Conservation (phyloP, 1,140 invertebrate species). For the Ceratina australensis region DNA sequence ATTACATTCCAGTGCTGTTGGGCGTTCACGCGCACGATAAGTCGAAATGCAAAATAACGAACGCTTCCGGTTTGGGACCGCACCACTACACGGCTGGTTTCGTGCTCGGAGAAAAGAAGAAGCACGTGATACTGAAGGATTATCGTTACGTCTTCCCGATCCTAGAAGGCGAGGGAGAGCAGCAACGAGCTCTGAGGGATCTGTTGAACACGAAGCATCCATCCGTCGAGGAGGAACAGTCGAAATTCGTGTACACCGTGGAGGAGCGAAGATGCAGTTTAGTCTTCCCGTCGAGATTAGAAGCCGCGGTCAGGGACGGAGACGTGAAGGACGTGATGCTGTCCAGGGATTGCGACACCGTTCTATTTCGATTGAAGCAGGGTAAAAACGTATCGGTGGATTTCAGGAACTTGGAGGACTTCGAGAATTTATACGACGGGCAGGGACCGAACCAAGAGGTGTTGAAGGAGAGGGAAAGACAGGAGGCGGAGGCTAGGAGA, state of each 20-base stretch:
- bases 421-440: conserved; percentile 83
- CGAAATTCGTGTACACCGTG: conserved; percentile 87
- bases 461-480: conserved; percentile 82
- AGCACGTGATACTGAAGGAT: conserved; percentile 84
- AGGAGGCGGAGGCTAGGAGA: conserved; percentile 80
- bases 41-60: conserved; percentile 84
- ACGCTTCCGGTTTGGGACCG: conserved; percentile 80
- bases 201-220: conserved; percentile 83
- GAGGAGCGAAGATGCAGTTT: conserved; percentile 86
- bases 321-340: conserved; percentile 88
- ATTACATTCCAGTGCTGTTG: conserved; percentile 88
- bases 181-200: conserved; percentile 82
- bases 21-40: conserved; percentile 81
- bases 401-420: conserved; percentile 82
- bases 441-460: conserved; percentile 83
- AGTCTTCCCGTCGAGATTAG: conserved; percentile 87
- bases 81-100: conserved; percentile 81
- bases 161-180: conserved; percentile 83
- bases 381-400: conserved; percentile 86
- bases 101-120: conserved; percentile 82
- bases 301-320: conserved; percentile 87
- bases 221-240: conserved; percentile 78
- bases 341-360: conserved; percentile 86
- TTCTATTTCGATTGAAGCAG: conserved; percentile 86
- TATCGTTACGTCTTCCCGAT: conserved; percentile 88